A percentile compares a stretch with the other conserved stretches of the same genome.
These are phyloP conservation scores for Enteromius anoplus DNA, from an alignment of 2,797 vertebrate genomes.

Conservation along the genomic window DNA sequence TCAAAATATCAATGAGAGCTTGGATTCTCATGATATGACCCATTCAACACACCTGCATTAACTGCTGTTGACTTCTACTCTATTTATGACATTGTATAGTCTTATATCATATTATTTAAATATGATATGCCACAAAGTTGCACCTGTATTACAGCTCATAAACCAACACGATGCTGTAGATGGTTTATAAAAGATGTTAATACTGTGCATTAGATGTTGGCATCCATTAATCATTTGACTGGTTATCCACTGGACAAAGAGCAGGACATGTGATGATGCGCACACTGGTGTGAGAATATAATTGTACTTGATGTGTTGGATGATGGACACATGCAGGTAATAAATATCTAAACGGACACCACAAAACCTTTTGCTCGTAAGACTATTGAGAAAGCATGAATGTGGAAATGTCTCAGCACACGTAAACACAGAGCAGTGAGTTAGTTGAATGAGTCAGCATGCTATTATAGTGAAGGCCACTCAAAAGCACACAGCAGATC, in stretches of 20 bases:
- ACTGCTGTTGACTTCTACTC: not conserved
- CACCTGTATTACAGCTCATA: not conserved
- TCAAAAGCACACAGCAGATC: conserved; percentile 59
- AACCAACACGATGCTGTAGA: not conserved
- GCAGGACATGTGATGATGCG: conserved; percentile 13
- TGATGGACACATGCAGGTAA: conserved; percentile 20
- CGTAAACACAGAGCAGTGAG: conserved; percentile 36
- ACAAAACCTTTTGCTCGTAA: not conserved
- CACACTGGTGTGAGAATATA: not conserved
- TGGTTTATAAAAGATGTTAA: conserved; percentile 4
- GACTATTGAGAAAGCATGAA: not conserved
- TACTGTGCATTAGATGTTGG: conserved; percentile 1
- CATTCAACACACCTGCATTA: not conserved
- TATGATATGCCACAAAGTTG: not conserved
- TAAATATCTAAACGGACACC: conserved; percentile 2
- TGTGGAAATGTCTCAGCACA: conserved; percentile 9
- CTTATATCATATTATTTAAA: not conserved
- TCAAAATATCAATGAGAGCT: not conserved
- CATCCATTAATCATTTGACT: not conserved
- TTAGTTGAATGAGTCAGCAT: conserved; percentile 39
- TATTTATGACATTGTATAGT: not conserved
- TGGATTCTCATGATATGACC: conserved; percentile 6
- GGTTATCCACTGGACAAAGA: not conserved
- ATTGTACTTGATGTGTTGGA: not conserved
- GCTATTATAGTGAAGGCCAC: conserved; percentile 44